Percentiles rank a stretch among this genome's conserved stretches.
Evolutionary conservation across 2,797 vertebrate species (phyloP).

Genomic region (Enteromius mattozi): DNA sequence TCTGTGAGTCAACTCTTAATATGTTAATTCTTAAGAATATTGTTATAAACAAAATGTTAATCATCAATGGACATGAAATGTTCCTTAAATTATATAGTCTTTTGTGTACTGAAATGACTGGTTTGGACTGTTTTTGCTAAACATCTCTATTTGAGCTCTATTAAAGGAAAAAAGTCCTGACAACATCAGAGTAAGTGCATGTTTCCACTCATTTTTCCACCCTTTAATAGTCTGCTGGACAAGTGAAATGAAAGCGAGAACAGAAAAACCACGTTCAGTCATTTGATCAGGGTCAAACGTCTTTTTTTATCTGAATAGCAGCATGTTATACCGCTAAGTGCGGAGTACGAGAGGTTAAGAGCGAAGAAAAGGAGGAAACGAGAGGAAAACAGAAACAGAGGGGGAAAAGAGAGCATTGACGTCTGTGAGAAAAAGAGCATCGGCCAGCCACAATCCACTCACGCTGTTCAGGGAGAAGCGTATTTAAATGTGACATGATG

Average conservation of each 20-base stretch:
- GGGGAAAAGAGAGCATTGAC: conserved; percentile 69
- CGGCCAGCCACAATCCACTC: conserved; percentile 73
- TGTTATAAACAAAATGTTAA: neutral
- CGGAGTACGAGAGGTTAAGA: conserved; percentile 52
- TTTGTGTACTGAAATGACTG: neutral
- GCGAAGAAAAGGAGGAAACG: conserved; percentile 57
- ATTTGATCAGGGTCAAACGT: conserved; percentile 75
- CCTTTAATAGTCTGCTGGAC: neutral
- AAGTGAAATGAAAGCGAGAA: conserved; percentile 51
- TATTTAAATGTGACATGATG: conserved; percentile 84
- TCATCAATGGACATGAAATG: neutral
- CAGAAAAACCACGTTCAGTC: conserved; percentile 42
- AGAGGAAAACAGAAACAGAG: conserved; percentile 65
- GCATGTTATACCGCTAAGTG: conserved; percentile 58
- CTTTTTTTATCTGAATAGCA: conserved; percentile 54
- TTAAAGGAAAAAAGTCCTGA: neutral
- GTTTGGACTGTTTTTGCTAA: neutral
- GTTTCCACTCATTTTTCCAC: neutral
- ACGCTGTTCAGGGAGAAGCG: conserved; percentile 70
- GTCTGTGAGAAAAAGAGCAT: conserved; percentile 69
- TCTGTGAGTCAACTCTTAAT: neutral
- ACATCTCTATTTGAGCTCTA: neutral
- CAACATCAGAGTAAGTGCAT: neutral
- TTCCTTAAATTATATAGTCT: neutral
- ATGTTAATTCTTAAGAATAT: neutral